Evolutionary conservation across 2,113 vertebrate genomes (phyloP).

Genomic region (Tenebrosternarchus preto): DNA sequence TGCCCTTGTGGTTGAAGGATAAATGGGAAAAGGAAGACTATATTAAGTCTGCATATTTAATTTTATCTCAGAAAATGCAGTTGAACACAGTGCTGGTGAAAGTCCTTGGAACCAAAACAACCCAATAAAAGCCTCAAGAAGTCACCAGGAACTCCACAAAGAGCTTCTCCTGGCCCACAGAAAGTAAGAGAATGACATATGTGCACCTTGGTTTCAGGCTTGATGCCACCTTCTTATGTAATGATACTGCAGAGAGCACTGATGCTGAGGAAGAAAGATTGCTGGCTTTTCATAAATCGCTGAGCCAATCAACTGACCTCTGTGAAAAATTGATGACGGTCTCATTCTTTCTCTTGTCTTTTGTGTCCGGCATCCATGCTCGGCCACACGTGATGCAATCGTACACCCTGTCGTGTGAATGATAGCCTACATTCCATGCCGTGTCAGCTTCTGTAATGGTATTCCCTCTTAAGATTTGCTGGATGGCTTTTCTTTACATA

Average conservation of each 20-base stretch:
- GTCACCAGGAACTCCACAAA: constrained; percentile 73
- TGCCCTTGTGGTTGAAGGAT: too few relatives aligned
- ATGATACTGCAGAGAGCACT: neutral
- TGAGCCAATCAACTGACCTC: constrained; percentile 36
- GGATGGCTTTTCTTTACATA: constrained; percentile 28
- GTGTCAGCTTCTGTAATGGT: constrained; percentile 46
- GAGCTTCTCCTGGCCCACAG: constrained; percentile 73
- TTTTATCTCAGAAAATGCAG: constrained; percentile 55
- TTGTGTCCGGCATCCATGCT: constrained; percentile 51
- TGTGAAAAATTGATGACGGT: constrained; percentile 67
- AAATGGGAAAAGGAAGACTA: too few relatives aligned
- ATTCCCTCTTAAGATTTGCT: constrained; percentile 9
- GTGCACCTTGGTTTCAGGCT: neutral
- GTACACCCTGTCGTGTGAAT: constrained; percentile 61
- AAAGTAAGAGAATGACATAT: constrained; percentile 60
- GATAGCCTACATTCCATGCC: constrained; percentile 37
- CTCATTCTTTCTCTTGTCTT: constrained; percentile 54
- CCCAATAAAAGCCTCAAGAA: constrained; percentile 61
- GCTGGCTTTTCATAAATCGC: constrained; percentile 42
- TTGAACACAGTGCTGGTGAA: constrained; percentile 43
- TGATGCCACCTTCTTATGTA: neutral
- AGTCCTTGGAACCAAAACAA: constrained; percentile 45
- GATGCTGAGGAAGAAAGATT: constrained; percentile 1
- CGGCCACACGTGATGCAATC: constrained; percentile 58
- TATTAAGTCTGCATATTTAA: neutral